phyloP scores from a whole-genome alignment of 2,797 vertebrate genomes.

The Coccyzus lansbergi region DNA sequence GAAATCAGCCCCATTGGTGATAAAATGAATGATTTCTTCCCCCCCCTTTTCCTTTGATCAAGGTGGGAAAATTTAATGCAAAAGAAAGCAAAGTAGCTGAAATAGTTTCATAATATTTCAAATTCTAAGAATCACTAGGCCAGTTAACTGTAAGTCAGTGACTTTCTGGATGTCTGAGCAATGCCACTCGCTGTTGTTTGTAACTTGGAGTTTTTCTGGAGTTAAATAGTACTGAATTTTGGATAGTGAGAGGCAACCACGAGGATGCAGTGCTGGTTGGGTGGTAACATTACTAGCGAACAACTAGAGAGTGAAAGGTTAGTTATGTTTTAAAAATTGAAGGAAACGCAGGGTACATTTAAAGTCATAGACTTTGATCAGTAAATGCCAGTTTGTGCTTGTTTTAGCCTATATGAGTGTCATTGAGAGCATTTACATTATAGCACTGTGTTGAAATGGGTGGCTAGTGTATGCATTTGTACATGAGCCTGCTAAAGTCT shows the following conservation, averaged over 20 bases:
- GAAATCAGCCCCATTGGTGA: background rate
- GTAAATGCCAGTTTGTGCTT: slow-evolving; percentile 9
- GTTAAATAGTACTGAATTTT: background rate
- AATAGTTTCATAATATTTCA: background rate
- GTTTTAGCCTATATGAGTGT: background rate
- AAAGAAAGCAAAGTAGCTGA: background rate
- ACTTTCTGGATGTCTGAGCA: background rate
- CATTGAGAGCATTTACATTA: background rate
- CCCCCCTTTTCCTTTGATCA: background rate
- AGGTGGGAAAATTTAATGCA: background rate
- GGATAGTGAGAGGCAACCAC: background rate
- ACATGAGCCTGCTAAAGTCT: background rate
- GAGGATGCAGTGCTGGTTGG: background rate
- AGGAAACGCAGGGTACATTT: background rate
- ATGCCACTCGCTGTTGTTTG: background rate
- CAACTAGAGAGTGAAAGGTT: background rate
- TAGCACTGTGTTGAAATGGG: background rate
- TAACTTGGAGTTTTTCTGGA: background rate
- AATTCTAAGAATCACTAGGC: background rate
- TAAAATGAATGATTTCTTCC: background rate
- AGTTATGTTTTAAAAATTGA: background rate
- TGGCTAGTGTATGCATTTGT: background rate
- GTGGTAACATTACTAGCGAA: background rate
- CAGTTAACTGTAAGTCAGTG: background rate
- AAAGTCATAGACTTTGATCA: slow-evolving; percentile 21